phyloP scores from a whole-genome alignment of 2,113 vertebrate genomes.

The Ramphastos sulfuratus region DNA sequence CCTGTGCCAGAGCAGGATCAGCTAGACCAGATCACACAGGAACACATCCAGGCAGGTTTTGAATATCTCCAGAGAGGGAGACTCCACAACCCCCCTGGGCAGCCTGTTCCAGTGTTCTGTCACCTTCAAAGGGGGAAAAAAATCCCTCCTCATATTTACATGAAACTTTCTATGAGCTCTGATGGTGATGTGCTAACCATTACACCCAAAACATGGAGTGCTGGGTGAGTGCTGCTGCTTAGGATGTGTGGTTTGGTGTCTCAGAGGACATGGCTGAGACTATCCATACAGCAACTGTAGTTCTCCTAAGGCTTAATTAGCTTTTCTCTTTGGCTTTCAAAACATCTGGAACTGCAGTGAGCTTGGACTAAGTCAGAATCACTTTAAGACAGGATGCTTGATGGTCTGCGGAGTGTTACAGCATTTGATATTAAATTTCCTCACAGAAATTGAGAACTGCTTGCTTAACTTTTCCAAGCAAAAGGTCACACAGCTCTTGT shows the following conservation, averaged over 20 bases:
- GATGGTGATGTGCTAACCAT: neutral
- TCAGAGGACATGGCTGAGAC: neutral
- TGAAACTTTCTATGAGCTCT: neutral
- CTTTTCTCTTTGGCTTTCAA: conserved; percentile 6
- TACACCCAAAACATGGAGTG: neutral
- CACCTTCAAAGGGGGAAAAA: no score
- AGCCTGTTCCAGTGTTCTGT: no score
- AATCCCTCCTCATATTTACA: no score
- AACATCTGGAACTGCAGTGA: neutral
- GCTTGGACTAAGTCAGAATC: neutral
- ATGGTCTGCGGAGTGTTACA: neutral
- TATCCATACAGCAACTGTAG: neutral
- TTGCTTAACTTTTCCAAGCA: neutral
- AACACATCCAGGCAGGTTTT: no score
- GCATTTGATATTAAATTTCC: neutral
- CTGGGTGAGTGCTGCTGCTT: neutral
- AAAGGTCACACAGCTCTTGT: neutral
- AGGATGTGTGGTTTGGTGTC: neutral
- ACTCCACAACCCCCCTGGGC: no score
- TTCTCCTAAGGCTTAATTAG: neutral
- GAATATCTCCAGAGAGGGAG: no score
- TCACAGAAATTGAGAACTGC: neutral
- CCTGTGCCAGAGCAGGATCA: no score
- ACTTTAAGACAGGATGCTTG: neutral
- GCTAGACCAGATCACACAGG: no score